Conservation (phyloP, 1,140 invertebrate genomes). For the Penaeus japonicus region DNA sequence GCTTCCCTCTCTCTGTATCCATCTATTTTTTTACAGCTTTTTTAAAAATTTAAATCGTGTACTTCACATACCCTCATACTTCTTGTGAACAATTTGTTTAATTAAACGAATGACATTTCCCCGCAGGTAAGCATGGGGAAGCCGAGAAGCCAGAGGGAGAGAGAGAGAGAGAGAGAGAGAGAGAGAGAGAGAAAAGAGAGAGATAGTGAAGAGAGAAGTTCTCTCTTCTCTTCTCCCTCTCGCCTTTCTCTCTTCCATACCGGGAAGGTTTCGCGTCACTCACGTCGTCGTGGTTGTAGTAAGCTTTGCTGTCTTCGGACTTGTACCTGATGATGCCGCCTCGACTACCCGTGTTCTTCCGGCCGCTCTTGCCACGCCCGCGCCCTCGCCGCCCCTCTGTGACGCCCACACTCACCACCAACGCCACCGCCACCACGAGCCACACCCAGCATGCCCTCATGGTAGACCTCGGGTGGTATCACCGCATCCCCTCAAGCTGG, state of each 20-base stretch:
- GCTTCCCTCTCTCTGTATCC: no score
- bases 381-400: neutral
- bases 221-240: no score
- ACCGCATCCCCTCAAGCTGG: no score
- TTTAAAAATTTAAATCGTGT: neutral
- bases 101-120: constrained; percentile 75
- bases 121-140: constrained; percentile 77
- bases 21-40: neutral
- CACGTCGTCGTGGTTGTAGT: constrained; percentile 19
- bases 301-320: constrained; percentile 17
- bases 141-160: constrained; percentile 67
- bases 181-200: constrained; percentile 69
- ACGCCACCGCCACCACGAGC: neutral
- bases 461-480: no score
- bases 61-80: neutral
- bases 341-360: neutral
- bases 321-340: neutral
- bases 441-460: neutral
- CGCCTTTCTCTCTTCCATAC: no score
- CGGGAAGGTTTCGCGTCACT: neutral
- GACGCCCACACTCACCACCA: neutral
- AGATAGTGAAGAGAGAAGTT: constrained; percentile 70
- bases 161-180: constrained; percentile 70
- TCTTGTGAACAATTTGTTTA: constrained; percentile 69
- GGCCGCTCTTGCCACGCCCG: neutral